Conservation (phyloP, 2,888 invertebrate species). For the Pristionchus exspectatus region DNA sequence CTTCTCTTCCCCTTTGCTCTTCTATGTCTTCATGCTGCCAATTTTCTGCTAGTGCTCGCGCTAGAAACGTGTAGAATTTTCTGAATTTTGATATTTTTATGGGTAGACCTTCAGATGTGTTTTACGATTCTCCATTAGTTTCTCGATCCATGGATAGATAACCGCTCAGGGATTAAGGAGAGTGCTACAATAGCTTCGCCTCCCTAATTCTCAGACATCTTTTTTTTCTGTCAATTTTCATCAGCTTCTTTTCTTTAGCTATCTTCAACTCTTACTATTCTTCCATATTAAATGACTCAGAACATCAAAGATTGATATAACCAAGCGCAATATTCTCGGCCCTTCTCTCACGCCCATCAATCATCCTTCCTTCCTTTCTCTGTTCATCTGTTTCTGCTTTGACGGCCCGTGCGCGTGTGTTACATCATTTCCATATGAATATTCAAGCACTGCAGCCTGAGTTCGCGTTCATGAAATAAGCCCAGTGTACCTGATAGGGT, state of each 20-base stretch:
- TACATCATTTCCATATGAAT: constrained; percentile 15
- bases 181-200: too few species aligned
- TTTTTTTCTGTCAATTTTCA: too few species aligned
- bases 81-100: background rate
- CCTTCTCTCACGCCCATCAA: background rate
- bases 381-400: constrained; percentile 7
- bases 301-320: too few species aligned
- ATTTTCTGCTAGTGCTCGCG: background rate
- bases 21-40: background rate
- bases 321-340: background rate
- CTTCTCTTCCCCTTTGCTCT: background rate
- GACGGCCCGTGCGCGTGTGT: background rate
- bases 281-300: too few species aligned
- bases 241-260: too few species aligned
- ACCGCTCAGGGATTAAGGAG: too few species aligned
- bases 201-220: too few species aligned
- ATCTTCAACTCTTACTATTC: too few species aligned
- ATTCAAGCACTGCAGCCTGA: background rate
- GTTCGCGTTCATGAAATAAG: background rate
- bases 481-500: too few species aligned
- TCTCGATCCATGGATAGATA: background rate
- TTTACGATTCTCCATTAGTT: background rate
- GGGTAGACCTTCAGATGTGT: background rate
- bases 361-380: background rate
- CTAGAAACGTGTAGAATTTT: background rate